Base-by-base conservation (phyloP, 2,888 invertebrate species). In the Troides helena region DNA sequence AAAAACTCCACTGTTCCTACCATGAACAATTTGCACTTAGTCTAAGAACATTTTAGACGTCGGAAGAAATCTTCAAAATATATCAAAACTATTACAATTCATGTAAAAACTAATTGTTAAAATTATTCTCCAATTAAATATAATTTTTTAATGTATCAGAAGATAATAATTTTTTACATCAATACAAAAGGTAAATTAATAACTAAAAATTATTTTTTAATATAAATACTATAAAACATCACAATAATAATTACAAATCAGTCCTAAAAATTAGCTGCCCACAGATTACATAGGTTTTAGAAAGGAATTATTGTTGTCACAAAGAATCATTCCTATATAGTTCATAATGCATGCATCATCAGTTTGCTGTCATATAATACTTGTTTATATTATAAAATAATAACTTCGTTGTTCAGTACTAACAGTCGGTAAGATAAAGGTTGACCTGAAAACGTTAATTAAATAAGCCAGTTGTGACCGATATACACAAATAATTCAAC, bases 401-500 rank as follows among this genome's bases (percentile, higher is more conserved):
- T 72, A 68, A 79, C 73, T 88, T 88, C 85, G 87, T 85, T 88
- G 88, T 85, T 80, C 71, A 74, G 74, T 78, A 72, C 70, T 76
- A 74, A 68, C 73, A 83, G 82, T 83, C 81, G 79, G 82, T 80
- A 75, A 61, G 73, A 73, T 82, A 80, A 81, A 81, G 78, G 79
- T 80, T 68, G 62, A 68, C 46, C 70, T 53, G 10, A 53, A n/a
- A 53, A 53, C n/a, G 6, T 18, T 5, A 53, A 53, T 53, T 7
- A 69, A 70, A 67, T 59, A 63, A 71, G 69, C 69, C 73, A 71
- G 60, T 62, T 23, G 71, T 68, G 59, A 73, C 65, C 68, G 70
- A 61, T 59, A 65, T 73, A 68, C 59, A 68, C 58, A 71, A 50
- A 72, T 75, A 78, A 77, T 76, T 75, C 75, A 62, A 72, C 71